phyloP scores from a whole-genome alignment of 2,797 vertebrate genomes.

The Cichlasoma orientale region DNA sequence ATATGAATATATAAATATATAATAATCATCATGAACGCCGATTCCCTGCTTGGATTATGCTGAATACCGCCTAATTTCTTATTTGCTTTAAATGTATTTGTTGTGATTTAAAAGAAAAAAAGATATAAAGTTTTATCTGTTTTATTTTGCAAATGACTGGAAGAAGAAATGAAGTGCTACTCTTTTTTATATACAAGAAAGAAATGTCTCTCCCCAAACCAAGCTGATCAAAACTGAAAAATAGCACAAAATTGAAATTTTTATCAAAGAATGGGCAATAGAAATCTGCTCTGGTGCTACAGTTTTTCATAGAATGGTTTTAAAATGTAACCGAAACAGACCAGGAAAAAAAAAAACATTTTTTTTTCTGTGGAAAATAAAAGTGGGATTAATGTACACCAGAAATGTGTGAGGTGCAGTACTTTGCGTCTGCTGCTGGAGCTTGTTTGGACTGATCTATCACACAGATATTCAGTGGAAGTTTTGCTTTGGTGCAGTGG shows the following conservation, averaged over 20 bases:
- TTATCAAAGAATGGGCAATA: constrained; percentile 76
- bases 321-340: constrained; percentile 77
- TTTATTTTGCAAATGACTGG: constrained; percentile 78
- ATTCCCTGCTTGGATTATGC: constrained; percentile 86
- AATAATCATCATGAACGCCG: constrained; percentile 82
- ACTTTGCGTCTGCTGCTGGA: constrained; percentile 67
- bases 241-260: constrained; percentile 81
- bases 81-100: constrained; percentile 82
- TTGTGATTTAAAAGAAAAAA: constrained; percentile 76
- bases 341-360: constrained; percentile 58
- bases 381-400: constrained; percentile 81
- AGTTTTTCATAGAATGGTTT: constrained; percentile 80
- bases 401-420: constrained; percentile 75
- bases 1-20: constrained; percentile 82
- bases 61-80: constrained; percentile 74
- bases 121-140: constrained; percentile 69
- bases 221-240: constrained; percentile 68
- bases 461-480: constrained; percentile 52
- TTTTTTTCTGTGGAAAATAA: constrained; percentile 79
- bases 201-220: constrained; percentile 69
- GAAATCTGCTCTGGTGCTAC: constrained; percentile 83
- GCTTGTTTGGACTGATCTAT: constrained; percentile 45
- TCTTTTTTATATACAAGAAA: constrained; percentile 63
- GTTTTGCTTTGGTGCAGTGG: constrained; percentile 75
- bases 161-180: constrained; percentile 76